Evolutionary conservation across 1,140 invertebrate genomes (phyloP), one percentile per base, ranked within the genome.

Genomic region (Zaprionus inermis): DNA sequence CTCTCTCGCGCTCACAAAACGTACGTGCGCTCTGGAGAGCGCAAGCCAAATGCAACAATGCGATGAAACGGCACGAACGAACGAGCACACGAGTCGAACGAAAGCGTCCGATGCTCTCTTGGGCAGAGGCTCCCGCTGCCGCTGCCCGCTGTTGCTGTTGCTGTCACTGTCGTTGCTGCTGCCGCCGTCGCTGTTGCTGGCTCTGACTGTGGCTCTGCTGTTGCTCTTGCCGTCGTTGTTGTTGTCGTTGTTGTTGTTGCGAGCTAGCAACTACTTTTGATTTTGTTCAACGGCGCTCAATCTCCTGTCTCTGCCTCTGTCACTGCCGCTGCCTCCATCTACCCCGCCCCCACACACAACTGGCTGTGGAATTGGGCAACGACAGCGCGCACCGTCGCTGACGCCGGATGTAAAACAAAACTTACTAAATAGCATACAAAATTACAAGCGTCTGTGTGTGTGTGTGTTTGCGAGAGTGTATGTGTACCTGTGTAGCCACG

Each of bases 391-490:
- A 59, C 55, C 72, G 63, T 46, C 72, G 71, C 57, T 79, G 72
- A 81, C 79, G 81, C 79, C 79, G 79, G 81, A 84, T 81, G 79
- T 79, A 84, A 83, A 79, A 85, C 78, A 81, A 72, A 86, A 79
- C 82, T 86, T 86, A 86, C 83, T 86, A 86, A 86, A 86, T 77
- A 88, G 76, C 79, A 74, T 64, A 77, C 72, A 74, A 76, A 79
- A 81, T 90, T 81, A 81, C 72, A 90, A 65, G 11, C 52, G 52
- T 28, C 49, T n/a, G 20, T 58, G 52, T 24, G 44, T 12, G 36
- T 32, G n/a, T 36, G n/a, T 67, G 38, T 58, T 7, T 32, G 30
- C 34, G 24, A 28, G 64, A 18, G 6, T 56, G 54, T 58, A 10
- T 49, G 56, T 44, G 20, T 58, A 52, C 67, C 72, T 73, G 72